Evolutionary conservation across 2,113 vertebrate species (phyloP), one percentile per base, ranked within the genome.

Genomic region (Ammodytes marinus): DNA sequence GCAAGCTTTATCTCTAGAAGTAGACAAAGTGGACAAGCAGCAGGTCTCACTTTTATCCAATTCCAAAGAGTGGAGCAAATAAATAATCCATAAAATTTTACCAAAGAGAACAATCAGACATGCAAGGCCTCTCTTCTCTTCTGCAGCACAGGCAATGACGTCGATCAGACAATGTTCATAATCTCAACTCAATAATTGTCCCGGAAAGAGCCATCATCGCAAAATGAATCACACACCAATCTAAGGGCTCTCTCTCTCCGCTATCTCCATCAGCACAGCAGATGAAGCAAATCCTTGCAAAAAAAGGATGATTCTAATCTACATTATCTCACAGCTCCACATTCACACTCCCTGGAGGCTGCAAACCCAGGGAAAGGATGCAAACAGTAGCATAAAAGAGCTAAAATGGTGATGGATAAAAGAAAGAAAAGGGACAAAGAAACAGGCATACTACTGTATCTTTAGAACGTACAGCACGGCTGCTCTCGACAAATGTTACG

Each of bases 401-500:
- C 1, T 0, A 43, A 52, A 40, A n/a, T 7, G 15, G 9, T n/a
- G 40, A 35, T 2, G 13, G 47, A 61, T 53, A 39, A 63, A 14
- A 54, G 10, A 47, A 12, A 49, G 40, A 9, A 53, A 35, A 45
- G 14, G 43, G 15, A 40, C 57, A 59, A 8, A 50, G n/a, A 6
- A 13, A 73, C 10, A 14, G 12, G 37, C 17, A 35, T 12, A 46
- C 27, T 12, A 46, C 27, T 19, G 49, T 59, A 57, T 17, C 55
- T 84, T 58, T 79, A 14, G 52, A 61, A 65, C 4, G 6, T 63
- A 70, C 70, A 46, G 74, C 49, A 3, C 11, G 2, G 17, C 68
- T 67, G 45, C 55, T 55, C 65, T 77, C 79, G 4, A 89, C 77
- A 80, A 93, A 91, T 86, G 79, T 69, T 86, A 83, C 27, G 19